Evolutionary conservation across 2,113 vertebrate genomes (phyloP).

Genomic region (Semicossyphus pulcher): DNA sequence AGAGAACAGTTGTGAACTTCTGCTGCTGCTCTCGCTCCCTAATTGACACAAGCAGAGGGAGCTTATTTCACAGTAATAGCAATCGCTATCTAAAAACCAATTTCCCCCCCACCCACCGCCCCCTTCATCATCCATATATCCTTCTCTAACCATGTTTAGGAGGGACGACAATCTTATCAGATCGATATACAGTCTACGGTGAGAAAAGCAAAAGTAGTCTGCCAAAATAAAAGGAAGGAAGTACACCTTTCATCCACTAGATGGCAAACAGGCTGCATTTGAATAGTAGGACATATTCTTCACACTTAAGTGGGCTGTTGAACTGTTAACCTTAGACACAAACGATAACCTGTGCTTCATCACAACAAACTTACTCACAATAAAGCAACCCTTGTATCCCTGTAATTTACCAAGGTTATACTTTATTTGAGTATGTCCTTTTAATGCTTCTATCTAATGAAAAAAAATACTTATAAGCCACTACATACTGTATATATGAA

Average conservation of each 20-base stretch:
- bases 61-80: conserved; percentile 39
- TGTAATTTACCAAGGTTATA: no score
- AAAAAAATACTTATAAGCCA: no score
- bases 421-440: no score
- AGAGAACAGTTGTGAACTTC: conserved; percentile 54
- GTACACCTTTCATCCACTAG: conserved; percentile 59
- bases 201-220: conserved; percentile 9
- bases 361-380: no score
- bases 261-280: conserved; percentile 64
- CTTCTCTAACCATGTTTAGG: conserved; percentile 24
- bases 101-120: background rate
- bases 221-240: background rate
- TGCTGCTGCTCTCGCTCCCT: conserved; percentile 31
- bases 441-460: no score
- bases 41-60: conserved; percentile 55
- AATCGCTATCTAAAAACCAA: conserved; percentile 36
- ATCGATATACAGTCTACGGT: conserved; percentile 22
- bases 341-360: no score
- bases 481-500: no score
- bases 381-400: no score
- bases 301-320: background rate
- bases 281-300: background rate
- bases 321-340: background rate
- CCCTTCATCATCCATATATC: conserved; percentile 34
- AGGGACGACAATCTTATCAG: conserved; percentile 29